phyloP scores from a whole-genome alignment of 2,888 invertebrate genomes.

The Thysanoteuthis rhombus region DNA sequence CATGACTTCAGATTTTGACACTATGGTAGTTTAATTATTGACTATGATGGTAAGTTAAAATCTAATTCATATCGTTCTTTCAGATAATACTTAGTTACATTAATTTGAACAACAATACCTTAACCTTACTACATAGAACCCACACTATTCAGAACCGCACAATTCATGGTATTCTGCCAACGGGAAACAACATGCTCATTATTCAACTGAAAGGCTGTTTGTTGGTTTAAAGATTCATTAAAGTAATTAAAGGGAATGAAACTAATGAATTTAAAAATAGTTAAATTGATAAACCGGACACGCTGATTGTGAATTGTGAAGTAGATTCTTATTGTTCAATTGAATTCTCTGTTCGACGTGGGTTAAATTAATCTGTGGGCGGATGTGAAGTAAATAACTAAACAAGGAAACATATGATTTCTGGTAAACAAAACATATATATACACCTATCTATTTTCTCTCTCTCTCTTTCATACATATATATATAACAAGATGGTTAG shows the following conservation, averaged over 20 bases:
- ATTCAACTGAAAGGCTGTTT: background rate
- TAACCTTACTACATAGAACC: too few species aligned
- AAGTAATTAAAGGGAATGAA: background rate
- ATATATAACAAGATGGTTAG: too few species aligned
- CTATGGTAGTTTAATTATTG: too few species aligned
- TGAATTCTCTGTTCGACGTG: background rate
- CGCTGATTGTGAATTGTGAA: background rate
- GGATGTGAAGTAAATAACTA: constrained; percentile 12
- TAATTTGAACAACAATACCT: too few species aligned
- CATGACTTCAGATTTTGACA: too few species aligned
- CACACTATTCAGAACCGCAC: too few species aligned
- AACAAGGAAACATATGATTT: background rate
- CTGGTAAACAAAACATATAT: background rate
- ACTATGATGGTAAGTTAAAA: too few species aligned
- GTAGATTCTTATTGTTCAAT: background rate
- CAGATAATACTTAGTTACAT: too few species aligned
- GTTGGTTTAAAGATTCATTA: background rate
- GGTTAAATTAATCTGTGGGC: background rate
- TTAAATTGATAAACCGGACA: background rate
- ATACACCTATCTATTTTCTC: background rate
- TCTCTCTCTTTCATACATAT: too few species aligned
- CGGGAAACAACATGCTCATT: background rate
- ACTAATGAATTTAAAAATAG: background rate
- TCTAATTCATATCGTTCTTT: too few species aligned
- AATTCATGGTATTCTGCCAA: too few species aligned